Percentiles rank a stretch among this genome's conserved stretches.
These are phyloP conservation scores for Melinaea marsaeus DNA, from an alignment of 2,888 invertebrate species.

Conservation along the genomic window DNA sequence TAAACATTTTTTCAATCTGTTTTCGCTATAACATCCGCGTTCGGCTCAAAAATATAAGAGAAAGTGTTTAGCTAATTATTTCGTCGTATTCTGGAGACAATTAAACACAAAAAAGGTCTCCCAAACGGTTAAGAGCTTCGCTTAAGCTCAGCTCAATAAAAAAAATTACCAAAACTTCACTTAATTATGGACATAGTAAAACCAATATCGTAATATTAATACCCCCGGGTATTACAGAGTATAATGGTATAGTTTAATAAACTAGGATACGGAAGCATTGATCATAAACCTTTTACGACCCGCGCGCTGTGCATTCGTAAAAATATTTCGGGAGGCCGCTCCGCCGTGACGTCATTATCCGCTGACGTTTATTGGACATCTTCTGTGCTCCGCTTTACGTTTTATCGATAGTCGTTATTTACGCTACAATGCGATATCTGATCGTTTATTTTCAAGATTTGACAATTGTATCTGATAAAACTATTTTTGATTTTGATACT, in stretches of 20 bases:
- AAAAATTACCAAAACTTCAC: not conserved
- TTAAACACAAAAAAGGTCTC: too few relatives aligned
- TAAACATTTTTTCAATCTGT: too few relatives aligned
- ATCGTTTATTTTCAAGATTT: conserved; percentile 18
- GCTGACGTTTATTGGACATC: conserved; percentile 43
- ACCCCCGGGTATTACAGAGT: conserved; percentile 27
- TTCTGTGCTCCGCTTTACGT: conserved; percentile 38
- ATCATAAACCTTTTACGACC: conserved; percentile 71
- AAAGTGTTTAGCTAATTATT: too few relatives aligned
- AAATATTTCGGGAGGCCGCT: conserved; percentile 59
- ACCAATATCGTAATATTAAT: conserved; percentile 16
- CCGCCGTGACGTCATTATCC: conserved; percentile 43
- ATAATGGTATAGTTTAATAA: conserved; percentile 57
- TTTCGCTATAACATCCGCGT: too few relatives aligned
- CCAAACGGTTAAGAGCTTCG: too few relatives aligned
- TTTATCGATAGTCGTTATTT: conserved; percentile 46
- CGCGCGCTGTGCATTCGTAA: conserved; percentile 65
- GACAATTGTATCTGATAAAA: not conserved
- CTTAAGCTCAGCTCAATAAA: not conserved
- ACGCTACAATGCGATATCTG: conserved; percentile 28
- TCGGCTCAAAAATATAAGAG: too few relatives aligned
- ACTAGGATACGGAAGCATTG: conserved; percentile 40
- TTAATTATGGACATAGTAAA: conserved; percentile 10
- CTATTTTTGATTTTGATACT: too few relatives aligned
- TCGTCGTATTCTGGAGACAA: too few relatives aligned